Evolutionary conservation across 1,140 invertebrate species (phyloP).

Genomic region (Leptinotarsa lineolata): DNA sequence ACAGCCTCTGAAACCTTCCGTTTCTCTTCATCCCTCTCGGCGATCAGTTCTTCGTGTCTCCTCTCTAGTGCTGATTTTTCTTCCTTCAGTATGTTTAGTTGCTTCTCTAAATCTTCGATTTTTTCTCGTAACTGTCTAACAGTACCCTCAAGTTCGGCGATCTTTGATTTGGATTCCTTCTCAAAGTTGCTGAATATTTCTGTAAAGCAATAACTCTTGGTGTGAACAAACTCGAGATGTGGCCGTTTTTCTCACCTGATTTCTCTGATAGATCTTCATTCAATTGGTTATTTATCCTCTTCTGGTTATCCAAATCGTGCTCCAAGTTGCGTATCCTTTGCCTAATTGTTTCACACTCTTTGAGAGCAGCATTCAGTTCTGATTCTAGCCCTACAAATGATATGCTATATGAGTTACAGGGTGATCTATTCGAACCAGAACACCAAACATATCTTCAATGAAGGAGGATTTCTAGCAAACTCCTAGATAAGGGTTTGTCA

Average conservation of each 20-base stretch:
- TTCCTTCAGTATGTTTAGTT: conserved; percentile 56
- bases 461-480: no score
- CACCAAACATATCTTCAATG: no score
- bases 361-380: conserved; percentile 61
- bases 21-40: conserved; percentile 58
- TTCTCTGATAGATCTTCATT: conserved; percentile 59
- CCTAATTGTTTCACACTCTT: conserved; percentile 61
- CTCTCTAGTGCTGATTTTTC: conserved; percentile 58
- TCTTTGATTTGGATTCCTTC: conserved; percentile 48
- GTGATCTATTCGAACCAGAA: no score
- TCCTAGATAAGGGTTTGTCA: no score
- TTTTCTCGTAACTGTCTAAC: conserved; percentile 59
- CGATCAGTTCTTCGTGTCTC: conserved; percentile 51
- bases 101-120: conserved; percentile 58
- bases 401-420: no score
- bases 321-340: conserved; percentile 61
- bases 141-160: conserved; percentile 57
- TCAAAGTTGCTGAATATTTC: conserved; percentile 45
- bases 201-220: conserved; percentile 22
- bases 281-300: conserved; percentile 59
- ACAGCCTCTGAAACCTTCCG: conserved; percentile 62
- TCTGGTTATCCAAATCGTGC: conserved; percentile 59
- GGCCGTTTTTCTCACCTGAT: conserved; percentile 53
- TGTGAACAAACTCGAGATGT: conserved; percentile 10
- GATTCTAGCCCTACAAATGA: conserved; percentile 59